A percentile compares a stretch with the other conserved stretches of the same genome.
These are phyloP conservation scores for Melanotaenia pygmaea DNA, from an alignment of 2,797 vertebrate species.

Conservation along the genomic window DNA sequence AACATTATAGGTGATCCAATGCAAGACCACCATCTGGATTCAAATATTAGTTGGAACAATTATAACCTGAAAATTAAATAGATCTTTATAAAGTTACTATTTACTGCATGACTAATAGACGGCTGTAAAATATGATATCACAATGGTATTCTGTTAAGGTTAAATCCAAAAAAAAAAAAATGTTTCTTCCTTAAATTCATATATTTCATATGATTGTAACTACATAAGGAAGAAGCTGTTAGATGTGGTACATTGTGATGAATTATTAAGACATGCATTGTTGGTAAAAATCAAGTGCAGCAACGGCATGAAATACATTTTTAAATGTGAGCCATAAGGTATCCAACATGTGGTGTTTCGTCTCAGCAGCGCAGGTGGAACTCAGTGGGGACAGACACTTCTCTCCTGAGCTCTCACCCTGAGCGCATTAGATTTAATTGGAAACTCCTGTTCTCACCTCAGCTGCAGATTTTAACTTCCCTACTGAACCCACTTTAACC, in stretches of 20 bases:
- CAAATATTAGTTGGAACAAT: conserved; percentile 4
- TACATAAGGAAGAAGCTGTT: background rate
- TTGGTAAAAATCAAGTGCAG: background rate
- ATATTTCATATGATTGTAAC: background rate
- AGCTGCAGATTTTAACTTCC: conserved; percentile 54
- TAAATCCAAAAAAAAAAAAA: background rate
- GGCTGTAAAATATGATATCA: background rate
- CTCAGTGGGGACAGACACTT: conserved; percentile 50
- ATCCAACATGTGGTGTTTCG: conserved; percentile 34
- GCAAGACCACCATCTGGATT: background rate
- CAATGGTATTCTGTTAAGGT: background rate
- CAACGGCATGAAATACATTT: conserved; percentile 29
- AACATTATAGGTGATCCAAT: background rate
- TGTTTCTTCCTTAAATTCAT: background rate
- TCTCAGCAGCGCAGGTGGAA: conserved; percentile 37
- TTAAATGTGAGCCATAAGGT: conserved; percentile 32
- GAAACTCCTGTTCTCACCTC: conserved; percentile 71
- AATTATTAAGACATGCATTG: background rate
- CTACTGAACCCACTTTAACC: conserved; percentile 68
- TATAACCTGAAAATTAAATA: conserved; percentile 8
- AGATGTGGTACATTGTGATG: background rate
- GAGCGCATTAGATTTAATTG: conserved; percentile 75
- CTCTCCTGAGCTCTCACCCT: conserved; percentile 67
- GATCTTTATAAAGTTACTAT: background rate
- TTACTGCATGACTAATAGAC: background rate